Evolutionary conservation across 2,888 invertebrate genomes (phyloP), one percentile per base, ranked within the genome.

Genomic region (Thymelicus lineola): DNA sequence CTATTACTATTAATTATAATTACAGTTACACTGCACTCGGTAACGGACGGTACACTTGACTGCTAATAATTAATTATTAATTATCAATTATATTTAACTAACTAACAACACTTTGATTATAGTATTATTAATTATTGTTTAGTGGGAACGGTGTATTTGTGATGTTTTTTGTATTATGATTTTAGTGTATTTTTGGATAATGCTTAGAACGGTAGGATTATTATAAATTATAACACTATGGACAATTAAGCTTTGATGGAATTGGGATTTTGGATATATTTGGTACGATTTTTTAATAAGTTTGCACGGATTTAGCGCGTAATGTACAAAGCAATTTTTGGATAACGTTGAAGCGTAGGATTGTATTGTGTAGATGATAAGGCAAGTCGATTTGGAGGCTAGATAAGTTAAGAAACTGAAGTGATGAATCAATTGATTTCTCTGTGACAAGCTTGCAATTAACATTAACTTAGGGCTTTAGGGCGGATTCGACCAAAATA

Each of bases 11-110:
- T 67, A 42, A 68, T 62, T 62, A 57, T 46, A 62, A 62, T 68
- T 62, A 68, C 42, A 68, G 48, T 62, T 50, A 68, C 46, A 68
- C 48, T 68, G 68, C 68, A 68, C 68, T 57, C 45, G 48, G 48
- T 62, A 57, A 67, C 50, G 61, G 67, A 67, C 60, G 42, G 60
- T 61, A 61, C 61, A 55, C 45, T 55, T 45, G 67, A 67, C 67
- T 61, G 67, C 67, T 60, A 61, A 53, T 50, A 53, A 48, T 61
- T 61, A 60, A 53, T 61, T 35, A 53, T 53, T 63, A 61, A 20
- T 61, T 64, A 38, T 64, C 38, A 42, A 64, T 64, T 64, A 64
- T 55, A 38, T 53, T 63, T 63, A 55, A 17, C 14, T 55, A 38
- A 63, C 53, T 63, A 55, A 17, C 28, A 14, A 57, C 36, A 57